These are phyloP conservation scores for Mus pahari DNA, from an alignment of 2,113 vertebrate species.

Conservation along the genomic window DNA sequence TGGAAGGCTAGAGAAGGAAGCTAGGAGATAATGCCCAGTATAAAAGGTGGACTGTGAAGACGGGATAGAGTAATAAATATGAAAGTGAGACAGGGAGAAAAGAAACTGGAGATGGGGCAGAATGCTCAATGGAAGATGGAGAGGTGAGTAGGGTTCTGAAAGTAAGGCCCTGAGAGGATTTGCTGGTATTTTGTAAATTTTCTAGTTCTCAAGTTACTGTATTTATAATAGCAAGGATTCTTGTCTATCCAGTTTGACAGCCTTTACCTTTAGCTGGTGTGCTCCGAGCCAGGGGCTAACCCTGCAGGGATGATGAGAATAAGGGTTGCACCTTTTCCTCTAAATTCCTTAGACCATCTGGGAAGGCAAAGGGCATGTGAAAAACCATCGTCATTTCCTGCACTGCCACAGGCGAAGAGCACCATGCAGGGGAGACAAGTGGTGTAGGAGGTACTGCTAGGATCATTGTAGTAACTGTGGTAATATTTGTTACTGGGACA, in stretches of 20 bases:
- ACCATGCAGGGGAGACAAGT: background rate
- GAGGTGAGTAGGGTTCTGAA: background rate
- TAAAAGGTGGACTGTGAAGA: background rate
- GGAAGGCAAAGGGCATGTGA: slow-evolving; percentile 7
- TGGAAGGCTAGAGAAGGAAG: background rate
- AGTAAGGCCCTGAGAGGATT: background rate
- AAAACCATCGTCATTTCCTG: slow-evolving; percentile 1
- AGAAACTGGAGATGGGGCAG: background rate
- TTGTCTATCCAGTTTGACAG: slow-evolving; percentile 10
- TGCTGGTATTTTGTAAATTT: slow-evolving; percentile 51
- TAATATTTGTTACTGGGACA: background rate
- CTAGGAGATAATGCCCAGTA: slow-evolving; percentile 13
- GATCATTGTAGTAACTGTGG: background rate
- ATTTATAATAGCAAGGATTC: slow-evolving; percentile 4
- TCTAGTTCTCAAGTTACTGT: slow-evolving; percentile 44
- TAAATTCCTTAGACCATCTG: background rate
- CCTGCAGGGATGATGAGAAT: background rate
- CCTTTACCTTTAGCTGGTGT: slow-evolving; percentile 16
- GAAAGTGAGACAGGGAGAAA: slow-evolving; percentile 11
- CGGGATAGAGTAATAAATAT: background rate
- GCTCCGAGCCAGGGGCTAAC: background rate
- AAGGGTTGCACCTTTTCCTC: background rate
- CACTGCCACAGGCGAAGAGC: background rate
- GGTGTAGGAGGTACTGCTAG: background rate
- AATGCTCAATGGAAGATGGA: background rate